Percentiles rank a stretch among this genome's conserved stretches.
Conservation (phyloP, 2,888 invertebrate genomes). For the Sphaerophoria taeniata region DNA sequence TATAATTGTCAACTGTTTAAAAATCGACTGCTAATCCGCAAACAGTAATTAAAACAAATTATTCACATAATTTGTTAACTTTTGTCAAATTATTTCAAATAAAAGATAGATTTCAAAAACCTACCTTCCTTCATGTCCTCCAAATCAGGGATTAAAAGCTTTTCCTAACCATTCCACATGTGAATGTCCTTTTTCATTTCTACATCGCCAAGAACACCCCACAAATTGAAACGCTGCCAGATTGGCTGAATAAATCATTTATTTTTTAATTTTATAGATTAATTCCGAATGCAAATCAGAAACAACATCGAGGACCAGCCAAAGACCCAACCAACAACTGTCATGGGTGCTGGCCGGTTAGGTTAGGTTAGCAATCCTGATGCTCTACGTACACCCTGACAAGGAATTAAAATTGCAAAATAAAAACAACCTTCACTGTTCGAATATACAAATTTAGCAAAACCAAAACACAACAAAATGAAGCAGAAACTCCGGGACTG, state of each 20-base stretch:
- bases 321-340: slow-evolving; percentile 10
- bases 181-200: slow-evolving; percentile 36
- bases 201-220: slow-evolving; percentile 74
- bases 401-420: slow-evolving; percentile 55
- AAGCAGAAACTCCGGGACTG: neutral
- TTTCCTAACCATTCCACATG: slow-evolving; percentile 11
- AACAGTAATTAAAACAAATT: neutral
- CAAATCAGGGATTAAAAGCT: slow-evolving; percentile 30
- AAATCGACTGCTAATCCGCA: neutral
- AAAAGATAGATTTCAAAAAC: slow-evolving; percentile 8
- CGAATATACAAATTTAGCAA: neutral
- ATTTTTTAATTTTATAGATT: slow-evolving; percentile 80
- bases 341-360: neutral
- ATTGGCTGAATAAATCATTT: slow-evolving; percentile 83
- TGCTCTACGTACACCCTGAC: slow-evolving; percentile 20
- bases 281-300: slow-evolving; percentile 78
- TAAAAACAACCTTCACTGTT: slow-evolving; percentile 50
- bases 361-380: neutral
- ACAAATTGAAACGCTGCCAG: slow-evolving; percentile 76
- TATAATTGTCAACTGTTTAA: no score
- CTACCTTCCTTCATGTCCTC: neutral
- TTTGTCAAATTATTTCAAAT: slow-evolving; percentile 22
- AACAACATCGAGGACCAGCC: slow-evolving; percentile 41
- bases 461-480: slow-evolving; percentile 23
- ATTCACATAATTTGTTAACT: slow-evolving; percentile 2